Conservation (phyloP, 2,113 vertebrate species). For the Trogon melanurus region DNA sequence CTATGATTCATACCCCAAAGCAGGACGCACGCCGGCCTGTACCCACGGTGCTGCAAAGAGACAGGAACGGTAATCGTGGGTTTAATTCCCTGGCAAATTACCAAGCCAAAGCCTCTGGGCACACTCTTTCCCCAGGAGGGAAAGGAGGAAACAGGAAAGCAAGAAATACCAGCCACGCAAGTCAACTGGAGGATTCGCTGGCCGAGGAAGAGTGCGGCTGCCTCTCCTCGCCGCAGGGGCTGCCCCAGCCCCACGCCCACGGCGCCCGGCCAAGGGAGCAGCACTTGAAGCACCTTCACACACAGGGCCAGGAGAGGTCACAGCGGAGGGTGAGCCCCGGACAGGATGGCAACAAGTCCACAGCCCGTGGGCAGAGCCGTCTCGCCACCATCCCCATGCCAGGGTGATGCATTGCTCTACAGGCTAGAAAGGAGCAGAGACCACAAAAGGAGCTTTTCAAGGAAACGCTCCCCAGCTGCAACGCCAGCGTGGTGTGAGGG, state of each 20-base stretch:
- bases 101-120: constrained; percentile 32
- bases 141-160: constrained; percentile 45
- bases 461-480: neutral
- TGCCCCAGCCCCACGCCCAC: accelerated
- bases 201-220: accelerated
- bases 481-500: accelerated
- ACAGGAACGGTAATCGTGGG: neutral
- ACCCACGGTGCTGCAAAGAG: neutral
- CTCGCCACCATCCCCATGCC: accelerated
- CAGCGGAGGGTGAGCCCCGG: accelerated
- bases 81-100: constrained; percentile 23
- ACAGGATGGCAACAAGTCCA: neutral
- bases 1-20: constrained; percentile 17
- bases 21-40: neutral
- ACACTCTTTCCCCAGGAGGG: neutral
- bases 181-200: neutral
- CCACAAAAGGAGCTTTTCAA: constrained; percentile 26
- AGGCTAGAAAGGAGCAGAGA: neutral
- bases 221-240: neutral
- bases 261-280: neutral
- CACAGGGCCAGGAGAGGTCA: accelerated
- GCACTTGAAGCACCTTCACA: neutral
- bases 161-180: constrained; percentile 31
- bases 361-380: neutral
- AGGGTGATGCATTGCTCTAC: neutral